Conservation (phyloP, 1,140 invertebrate genomes). For the Muscidifurax raptorellus region DNA sequence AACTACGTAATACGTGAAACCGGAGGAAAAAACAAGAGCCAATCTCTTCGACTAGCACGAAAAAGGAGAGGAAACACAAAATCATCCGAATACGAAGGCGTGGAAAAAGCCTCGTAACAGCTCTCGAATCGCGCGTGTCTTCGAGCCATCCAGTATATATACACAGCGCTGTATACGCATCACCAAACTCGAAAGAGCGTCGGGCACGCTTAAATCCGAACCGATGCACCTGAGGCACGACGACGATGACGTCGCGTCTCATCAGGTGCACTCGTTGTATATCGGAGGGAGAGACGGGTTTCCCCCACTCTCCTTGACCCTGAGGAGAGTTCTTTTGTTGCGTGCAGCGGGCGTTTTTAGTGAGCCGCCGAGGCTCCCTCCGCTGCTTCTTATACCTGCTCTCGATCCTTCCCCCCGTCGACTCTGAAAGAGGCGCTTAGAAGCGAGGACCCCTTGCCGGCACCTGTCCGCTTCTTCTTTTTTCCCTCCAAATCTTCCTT, state of each 20-base stretch:
- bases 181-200: background rate
- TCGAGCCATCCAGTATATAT: background rate
- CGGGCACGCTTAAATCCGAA: background rate
- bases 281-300: background rate
- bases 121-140: background rate
- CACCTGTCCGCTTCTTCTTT: background rate
- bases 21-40: background rate
- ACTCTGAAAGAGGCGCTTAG: conserved; percentile 3
- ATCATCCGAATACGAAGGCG: background rate
- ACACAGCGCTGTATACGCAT: background rate
- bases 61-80: background rate
- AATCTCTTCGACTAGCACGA: background rate
- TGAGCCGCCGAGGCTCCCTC: background rate
- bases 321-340: background rate
- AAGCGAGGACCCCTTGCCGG: background rate
- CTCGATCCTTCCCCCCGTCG: background rate
- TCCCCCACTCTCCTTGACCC: background rate
- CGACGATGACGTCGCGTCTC: background rate
- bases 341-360: background rate
- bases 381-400: background rate
- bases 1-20: background rate
- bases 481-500: background rate
- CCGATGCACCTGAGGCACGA: conserved; percentile 9
- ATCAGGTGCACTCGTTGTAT: background rate
- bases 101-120: background rate